phyloP scores from a whole-genome alignment of 2,797 vertebrate species.

The Enteromius trimaculatus region DNA sequence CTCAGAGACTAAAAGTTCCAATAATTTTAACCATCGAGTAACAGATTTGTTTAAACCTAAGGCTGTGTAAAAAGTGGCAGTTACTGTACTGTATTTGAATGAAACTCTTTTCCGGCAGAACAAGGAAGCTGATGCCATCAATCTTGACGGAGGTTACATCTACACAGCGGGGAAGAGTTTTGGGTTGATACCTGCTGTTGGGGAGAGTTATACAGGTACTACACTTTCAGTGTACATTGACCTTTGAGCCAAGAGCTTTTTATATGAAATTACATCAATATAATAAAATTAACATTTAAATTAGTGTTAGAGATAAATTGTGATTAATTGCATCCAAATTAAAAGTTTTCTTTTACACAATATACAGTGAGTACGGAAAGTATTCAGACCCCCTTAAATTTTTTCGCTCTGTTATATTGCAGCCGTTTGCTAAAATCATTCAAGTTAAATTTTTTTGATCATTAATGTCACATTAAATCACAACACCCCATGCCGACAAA shows the following conservation, averaged over 20 bases:
- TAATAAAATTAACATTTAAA: not conserved
- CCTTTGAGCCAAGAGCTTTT: not conserved
- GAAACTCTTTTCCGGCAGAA: slow-evolving; percentile 72
- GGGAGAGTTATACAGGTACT: slow-evolving; percentile 88
- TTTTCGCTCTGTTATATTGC: too few relatives aligned
- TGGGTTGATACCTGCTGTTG: slow-evolving; percentile 86
- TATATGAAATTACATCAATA: not conserved
- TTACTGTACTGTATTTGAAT: not conserved
- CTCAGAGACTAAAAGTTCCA: not conserved
- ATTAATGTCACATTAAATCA: too few relatives aligned
- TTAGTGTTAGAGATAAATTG: not conserved
- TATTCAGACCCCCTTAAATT: too few relatives aligned
- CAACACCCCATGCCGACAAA: too few relatives aligned
- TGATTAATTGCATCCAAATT: too few relatives aligned
- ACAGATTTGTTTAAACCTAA: not conserved
- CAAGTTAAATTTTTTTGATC: too few relatives aligned
- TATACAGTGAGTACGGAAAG: too few relatives aligned
- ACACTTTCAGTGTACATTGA: not conserved
- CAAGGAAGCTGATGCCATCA: slow-evolving; percentile 84
- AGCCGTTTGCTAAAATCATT: too few relatives aligned
- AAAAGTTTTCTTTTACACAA: too few relatives aligned
- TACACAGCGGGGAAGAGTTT: slow-evolving; percentile 88
- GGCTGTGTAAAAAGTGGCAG: not conserved
- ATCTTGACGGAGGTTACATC: slow-evolving; percentile 86
- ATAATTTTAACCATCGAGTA: not conserved